Evolutionary conservation across 1,140 invertebrate genomes (phyloP).

Genomic region (Hyphantria cunea): DNA sequence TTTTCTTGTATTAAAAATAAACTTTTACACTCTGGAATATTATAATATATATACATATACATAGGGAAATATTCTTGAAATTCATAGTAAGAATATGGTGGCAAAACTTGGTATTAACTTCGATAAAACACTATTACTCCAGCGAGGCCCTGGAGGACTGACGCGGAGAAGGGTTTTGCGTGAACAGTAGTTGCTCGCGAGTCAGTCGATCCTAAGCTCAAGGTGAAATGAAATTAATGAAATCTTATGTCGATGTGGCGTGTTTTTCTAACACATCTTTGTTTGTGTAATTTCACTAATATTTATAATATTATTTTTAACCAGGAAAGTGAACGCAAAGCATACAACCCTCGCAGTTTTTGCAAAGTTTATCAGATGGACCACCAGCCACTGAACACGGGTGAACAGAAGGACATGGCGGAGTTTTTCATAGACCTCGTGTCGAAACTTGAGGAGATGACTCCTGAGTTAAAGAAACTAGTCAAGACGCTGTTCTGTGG

Average conservation of each 20-base stretch:
- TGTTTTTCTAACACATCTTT: no score
- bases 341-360: constrained; percentile 96
- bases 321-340: constrained; percentile 95
- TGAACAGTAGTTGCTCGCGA: no score
- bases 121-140: not conserved
- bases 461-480: constrained; percentile 92
- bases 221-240: no score
- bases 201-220: no score
- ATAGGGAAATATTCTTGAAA: not conserved
- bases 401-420: constrained; percentile 99
- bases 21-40: not conserved
- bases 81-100: not conserved
- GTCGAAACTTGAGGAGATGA: constrained; percentile 98
- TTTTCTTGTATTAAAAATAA: not conserved
- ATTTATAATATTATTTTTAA: constrained; percentile 29
- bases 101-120: not conserved
- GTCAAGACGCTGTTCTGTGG: constrained; percentile 97
- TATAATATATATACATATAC: not conserved
- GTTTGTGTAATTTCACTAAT: constrained; percentile 10
- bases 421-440: constrained; percentile 98
- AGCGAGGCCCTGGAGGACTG: no score
- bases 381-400: constrained; percentile 96
- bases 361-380: constrained; percentile 99
- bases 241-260: no score
- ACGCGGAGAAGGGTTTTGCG: no score